These are phyloP conservation scores for Platerodrilus igneus DNA, from an alignment of 2,888 invertebrate genomes.

Conservation along the genomic window DNA sequence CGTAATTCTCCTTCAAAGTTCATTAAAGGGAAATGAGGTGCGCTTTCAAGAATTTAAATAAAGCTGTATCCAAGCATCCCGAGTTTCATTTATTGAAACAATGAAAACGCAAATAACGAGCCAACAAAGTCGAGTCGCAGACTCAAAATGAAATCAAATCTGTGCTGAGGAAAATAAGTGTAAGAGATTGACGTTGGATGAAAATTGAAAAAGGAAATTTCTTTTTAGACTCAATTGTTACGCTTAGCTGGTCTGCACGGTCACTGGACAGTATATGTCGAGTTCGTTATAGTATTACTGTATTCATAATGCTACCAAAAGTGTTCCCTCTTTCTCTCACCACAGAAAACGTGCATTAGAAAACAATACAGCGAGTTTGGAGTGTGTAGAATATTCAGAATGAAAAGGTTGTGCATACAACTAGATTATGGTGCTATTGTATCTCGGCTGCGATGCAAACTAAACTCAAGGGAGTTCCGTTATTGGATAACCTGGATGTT, in stretches of 20 bases:
- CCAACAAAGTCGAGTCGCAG: conserved; percentile 39
- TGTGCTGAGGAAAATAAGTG: conserved; percentile 49
- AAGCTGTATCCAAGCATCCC: too few species aligned
- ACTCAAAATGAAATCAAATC: conserved; percentile 48
- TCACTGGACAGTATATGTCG: conserved; percentile 36
- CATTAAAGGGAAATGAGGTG: too few species aligned
- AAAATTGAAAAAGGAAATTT: conserved; percentile 54
- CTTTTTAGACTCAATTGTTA: conserved; percentile 51
- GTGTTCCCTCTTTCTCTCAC: conserved; percentile 12
- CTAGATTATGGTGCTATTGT: conserved; percentile 41
- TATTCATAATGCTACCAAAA: conserved; percentile 7
- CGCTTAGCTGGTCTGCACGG: conserved; percentile 43
- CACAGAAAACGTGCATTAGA: too few species aligned
- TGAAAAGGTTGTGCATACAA: conserved; percentile 34
- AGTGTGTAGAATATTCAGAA: conserved; percentile 23
- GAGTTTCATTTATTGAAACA: conserved; percentile 46
- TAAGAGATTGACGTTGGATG: conserved; percentile 48
- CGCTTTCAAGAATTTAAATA: too few species aligned
- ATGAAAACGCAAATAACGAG: conserved; percentile 46
- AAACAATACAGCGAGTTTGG: not conserved
- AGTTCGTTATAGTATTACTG: conserved; percentile 21
- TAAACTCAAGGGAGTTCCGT: conserved; percentile 38
- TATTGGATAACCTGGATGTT: conserved; percentile 39
- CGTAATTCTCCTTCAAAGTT: too few species aligned
- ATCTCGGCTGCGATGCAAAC: conserved; percentile 37